Conservation (phyloP, 2,797 vertebrate genomes). For the Syngnathus acus region DNA sequence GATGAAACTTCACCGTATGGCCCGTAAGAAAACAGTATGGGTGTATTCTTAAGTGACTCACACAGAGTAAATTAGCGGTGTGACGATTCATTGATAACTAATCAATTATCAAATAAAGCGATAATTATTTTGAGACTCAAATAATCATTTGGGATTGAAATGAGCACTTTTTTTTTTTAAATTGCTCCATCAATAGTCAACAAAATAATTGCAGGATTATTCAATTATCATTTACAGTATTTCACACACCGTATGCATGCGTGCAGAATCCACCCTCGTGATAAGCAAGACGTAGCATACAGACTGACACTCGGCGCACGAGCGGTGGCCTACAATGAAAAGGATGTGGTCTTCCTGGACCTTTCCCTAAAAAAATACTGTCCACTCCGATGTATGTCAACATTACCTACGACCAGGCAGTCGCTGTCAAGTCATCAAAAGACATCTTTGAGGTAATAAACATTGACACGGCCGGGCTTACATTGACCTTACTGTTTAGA, state of each 20-base stretch:
- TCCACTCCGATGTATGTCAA: constrained; percentile 42
- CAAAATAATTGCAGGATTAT: too few species aligned
- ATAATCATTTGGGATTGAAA: too few species aligned
- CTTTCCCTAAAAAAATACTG: constrained; percentile 67
- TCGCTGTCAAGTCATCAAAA: constrained; percentile 46
- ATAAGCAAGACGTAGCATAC: constrained; percentile 81
- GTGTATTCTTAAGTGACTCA: neutral
- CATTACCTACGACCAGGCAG: constrained; percentile 68
- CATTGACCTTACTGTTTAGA: neutral
- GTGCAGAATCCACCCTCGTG: constrained; percentile 80
- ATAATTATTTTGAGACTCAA: too few species aligned
- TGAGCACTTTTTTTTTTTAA: too few species aligned
- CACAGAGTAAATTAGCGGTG: neutral
- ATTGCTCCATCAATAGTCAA: too few species aligned
- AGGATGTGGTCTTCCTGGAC: constrained; percentile 71
- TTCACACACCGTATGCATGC: neutral
- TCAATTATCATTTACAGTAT: too few species aligned
- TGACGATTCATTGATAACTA: neutral
- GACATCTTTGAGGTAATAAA: constrained; percentile 77
- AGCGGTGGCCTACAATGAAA: constrained; percentile 78
- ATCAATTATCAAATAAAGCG: neutral
- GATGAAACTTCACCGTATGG: constrained; percentile 76
- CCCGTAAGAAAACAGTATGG: constrained; percentile 53
- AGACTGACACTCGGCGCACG: constrained; percentile 80
- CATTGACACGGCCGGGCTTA: too few species aligned